Evolutionary conservation across 1,140 invertebrate species (phyloP).

Genomic region (Eurosta solidaginis): DNA sequence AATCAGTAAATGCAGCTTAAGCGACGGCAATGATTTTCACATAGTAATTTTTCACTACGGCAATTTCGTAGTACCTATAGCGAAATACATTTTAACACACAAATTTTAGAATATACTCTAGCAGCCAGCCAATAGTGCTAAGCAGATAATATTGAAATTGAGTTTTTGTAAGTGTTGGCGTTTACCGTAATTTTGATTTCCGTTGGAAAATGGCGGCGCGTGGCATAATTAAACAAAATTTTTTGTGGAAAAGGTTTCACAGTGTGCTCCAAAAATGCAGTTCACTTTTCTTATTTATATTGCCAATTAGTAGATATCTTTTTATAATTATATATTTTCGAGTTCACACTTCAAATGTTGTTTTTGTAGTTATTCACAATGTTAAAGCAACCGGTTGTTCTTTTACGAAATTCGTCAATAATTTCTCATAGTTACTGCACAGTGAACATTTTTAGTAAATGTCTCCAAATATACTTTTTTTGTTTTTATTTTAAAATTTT

Average conservation of each 20-base stretch:
- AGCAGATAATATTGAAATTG: too few species aligned
- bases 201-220: not conserved
- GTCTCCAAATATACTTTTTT: too few species aligned
- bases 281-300: not conserved
- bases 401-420: too few species aligned
- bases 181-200: not conserved
- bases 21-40: not conserved
- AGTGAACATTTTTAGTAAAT: too few species aligned
- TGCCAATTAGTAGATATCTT: not conserved
- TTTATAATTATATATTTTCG: not conserved
- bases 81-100: too few species aligned
- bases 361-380: not conserved
- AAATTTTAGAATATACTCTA: too few species aligned
- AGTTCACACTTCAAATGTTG: not conserved
- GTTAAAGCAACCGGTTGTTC: not conserved
- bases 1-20: slow-evolving; percentile 8
- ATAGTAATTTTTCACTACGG: too few species aligned
- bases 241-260: not conserved
- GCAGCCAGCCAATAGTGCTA: too few species aligned
- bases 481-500: too few species aligned
- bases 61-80: too few species aligned
- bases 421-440: too few species aligned
- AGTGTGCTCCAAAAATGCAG: not conserved
- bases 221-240: not conserved
- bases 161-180: not conserved